Base-by-base conservation (phyloP, 1,140 invertebrate species). In the Neotoxoptera formosana region DNA sequence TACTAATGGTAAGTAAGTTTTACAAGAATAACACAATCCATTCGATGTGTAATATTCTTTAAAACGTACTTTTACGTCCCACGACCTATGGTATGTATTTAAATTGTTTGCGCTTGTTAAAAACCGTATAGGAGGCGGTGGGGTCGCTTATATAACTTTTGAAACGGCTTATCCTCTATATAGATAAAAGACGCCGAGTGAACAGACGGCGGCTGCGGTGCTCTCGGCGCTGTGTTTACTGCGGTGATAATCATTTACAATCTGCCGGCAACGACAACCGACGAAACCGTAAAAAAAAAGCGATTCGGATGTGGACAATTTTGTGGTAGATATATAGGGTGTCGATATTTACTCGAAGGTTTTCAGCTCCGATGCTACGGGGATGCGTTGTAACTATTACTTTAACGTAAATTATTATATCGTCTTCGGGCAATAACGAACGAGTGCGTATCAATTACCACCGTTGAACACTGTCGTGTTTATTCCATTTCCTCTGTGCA, bases 381-480 rank as follows among this genome's bases (percentile, higher is more conserved):
- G n/a, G n/a, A 11, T 67, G 17, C n/a, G 60, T 76, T 76, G 60
- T 76, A n/a, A n/a, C 60, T 76, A 76, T 76, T n/a, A 76, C 30
- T 76, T 76, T n/a, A 67, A 30, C 20, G 7, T 34, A 11, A 76
- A 76, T 76, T 76, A 76, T 76, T 14, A n/a, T n/a, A n/a, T n/a
- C n/a, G n/a, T n/a, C 17, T 2, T 76, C 21, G 9, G 4, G 83
- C 11, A 25, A n/a, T n/a, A n/a, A 30, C 6, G 41, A 45, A 47
- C 45, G 14, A 23, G 23, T 17, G 30, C 23, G 86, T 89, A 89
- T 89, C 48, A 89, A 89, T 89, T 89, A 89, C 87, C n/a, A 8
- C 86, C 47, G n/a, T n/a, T 48, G 48, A 76, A 21, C 48, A 21
- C 48, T 20, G 30, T 51, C 48, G 23, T 89, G 34, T 87, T 45